Evolutionary conservation across 2,797 vertebrate species (phyloP).

Genomic region (Fratercula arctica): DNA sequence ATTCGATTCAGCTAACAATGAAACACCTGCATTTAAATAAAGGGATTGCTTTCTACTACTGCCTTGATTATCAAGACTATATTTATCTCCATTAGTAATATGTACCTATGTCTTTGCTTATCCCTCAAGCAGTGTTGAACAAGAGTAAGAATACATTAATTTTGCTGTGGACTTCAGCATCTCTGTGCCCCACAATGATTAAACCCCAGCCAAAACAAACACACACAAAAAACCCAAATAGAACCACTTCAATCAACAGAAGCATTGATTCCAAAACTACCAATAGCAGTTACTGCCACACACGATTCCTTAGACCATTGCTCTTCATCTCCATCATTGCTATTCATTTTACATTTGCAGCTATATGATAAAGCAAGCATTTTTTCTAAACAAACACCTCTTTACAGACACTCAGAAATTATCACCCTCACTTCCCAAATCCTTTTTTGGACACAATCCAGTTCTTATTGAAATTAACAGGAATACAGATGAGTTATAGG

Average conservation of each 20-base stretch:
- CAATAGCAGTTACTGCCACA: not conserved
- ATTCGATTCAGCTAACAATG: conserved; percentile 1
- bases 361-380: not conserved
- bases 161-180: not conserved
- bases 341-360: not conserved
- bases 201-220: conserved; percentile 6
- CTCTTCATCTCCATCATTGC: not conserved
- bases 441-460: not conserved
- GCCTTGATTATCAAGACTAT: conserved; percentile 10
- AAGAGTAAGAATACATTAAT: not conserved
- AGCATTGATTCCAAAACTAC: not conserved
- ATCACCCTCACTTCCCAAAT: not conserved
- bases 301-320: not conserved
- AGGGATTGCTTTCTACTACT: conserved; percentile 10
- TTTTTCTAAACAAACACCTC: not conserved
- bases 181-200: not conserved
- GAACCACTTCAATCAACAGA: not conserved
- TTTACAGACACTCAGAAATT: not conserved
- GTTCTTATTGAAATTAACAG: not conserved
- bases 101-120: not conserved
- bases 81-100: conserved; percentile 24
- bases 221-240: not conserved
- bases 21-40: conserved; percentile 51
- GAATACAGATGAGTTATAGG: not conserved
- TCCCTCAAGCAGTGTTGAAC: not conserved